These are phyloP conservation scores for Hetaerina titia DNA, from an alignment of 2,888 invertebrate species.

Conservation along the genomic window DNA sequence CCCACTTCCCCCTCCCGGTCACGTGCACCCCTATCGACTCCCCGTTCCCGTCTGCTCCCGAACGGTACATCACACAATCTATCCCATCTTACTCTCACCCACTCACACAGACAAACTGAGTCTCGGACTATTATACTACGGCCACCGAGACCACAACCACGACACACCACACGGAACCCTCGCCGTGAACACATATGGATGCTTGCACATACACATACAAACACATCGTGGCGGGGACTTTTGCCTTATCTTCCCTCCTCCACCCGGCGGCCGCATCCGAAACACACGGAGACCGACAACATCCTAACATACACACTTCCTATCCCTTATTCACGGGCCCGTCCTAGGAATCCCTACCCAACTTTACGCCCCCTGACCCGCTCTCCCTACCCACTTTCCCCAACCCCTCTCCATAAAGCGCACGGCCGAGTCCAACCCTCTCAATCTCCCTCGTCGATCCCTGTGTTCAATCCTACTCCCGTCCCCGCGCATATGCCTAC, in stretches of 20 bases:
- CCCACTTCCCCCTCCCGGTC: constrained; percentile 18
- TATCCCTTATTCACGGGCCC: constrained; percentile 1
- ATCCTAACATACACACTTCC: neutral
- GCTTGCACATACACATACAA: neutral
- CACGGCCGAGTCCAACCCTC: neutral
- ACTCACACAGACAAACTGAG: neutral
- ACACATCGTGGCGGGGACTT: neutral
- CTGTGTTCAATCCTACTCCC: no score
- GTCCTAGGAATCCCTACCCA: neutral
- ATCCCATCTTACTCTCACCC: neutral
- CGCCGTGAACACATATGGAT: neutral
- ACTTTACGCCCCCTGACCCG: neutral
- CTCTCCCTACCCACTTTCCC: neutral
- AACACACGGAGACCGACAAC: neutral
- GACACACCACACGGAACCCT: neutral
- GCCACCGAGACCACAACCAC: neutral
- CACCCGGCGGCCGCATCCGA: neutral
- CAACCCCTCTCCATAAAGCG: neutral
- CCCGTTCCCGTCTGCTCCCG: constrained; percentile 75
- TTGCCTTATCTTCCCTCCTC: neutral
- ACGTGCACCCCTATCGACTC: constrained; percentile 68
- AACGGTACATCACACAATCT: constrained; percentile 22
- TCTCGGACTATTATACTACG: constrained; percentile 48
- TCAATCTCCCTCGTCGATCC: neutral
- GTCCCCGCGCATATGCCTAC: neutral